These are phyloP conservation scores for Tinea trinotella DNA, from an alignment of 2,888 invertebrate species.

Conservation along the genomic window DNA sequence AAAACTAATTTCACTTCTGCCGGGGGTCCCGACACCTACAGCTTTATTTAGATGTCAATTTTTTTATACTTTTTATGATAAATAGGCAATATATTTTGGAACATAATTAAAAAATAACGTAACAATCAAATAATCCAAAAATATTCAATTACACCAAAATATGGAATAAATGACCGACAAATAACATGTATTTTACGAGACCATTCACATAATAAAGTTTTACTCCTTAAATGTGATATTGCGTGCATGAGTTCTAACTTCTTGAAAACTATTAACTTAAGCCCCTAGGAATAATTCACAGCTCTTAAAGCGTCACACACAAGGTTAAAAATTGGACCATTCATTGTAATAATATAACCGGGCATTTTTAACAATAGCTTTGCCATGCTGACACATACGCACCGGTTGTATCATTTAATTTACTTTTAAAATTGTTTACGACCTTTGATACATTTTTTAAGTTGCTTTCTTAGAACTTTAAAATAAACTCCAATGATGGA, in stretches of 20 bases:
- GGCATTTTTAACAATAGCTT: neutral
- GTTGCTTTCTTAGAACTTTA: no score
- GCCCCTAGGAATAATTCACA: neutral
- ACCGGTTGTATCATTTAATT: neutral
- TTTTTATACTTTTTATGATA: no score
- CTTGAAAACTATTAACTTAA: slow-evolving; percentile 3
- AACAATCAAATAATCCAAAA: no score
- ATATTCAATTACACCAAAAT: neutral
- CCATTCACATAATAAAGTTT: slow-evolving; percentile 17
- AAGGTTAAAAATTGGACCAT: neutral
- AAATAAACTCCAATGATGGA: no score
- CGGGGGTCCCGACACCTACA: no score
- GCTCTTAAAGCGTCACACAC: neutral
- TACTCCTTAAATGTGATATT: slow-evolving; percentile 20
- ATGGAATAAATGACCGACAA: neutral
- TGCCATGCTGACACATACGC: neutral
- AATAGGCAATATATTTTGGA: no score
- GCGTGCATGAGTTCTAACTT: slow-evolving; percentile 15
- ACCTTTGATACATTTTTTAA: no score
- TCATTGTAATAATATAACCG: neutral
- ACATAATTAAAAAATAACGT: neutral
- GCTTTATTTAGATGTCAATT: no score
- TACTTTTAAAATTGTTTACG: neutral
- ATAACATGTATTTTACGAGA: slow-evolving; percentile 5
- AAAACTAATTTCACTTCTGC: no score